Percentiles rank a stretch among this genome's conserved stretches.
These are phyloP conservation scores for Myanophis thanlyinensis DNA, from an alignment of 2,113 vertebrate genomes.

Conservation along the genomic window DNA sequence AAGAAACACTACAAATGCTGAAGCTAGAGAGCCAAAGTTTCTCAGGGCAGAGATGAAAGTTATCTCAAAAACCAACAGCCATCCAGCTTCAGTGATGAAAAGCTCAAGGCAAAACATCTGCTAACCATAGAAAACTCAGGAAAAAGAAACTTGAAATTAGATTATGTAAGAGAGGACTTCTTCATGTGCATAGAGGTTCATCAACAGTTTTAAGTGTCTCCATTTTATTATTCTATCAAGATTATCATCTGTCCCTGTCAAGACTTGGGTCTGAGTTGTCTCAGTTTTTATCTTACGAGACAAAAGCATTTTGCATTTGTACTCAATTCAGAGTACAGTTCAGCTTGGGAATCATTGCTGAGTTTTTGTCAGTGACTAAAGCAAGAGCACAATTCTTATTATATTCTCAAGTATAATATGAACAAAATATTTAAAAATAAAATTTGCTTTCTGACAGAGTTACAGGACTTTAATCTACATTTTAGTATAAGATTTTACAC, in stretches of 20 bases:
- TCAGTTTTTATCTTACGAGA: neutral
- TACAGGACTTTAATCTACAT: conserved; percentile 10
- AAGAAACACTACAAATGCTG: neutral
- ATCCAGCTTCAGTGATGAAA: neutral
- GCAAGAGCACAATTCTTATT: neutral
- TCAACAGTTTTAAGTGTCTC: neutral
- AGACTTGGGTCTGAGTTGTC: neutral
- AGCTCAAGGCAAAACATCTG: neutral
- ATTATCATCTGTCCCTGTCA: neutral
- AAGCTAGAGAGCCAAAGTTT: neutral
- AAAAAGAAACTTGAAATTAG: neutral
- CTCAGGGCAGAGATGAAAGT: neutral
- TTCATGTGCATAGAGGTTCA: neutral
- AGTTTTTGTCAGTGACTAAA: neutral
- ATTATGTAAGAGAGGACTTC: neutral
- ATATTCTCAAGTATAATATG: conserved; percentile 18
- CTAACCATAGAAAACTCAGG: neutral
- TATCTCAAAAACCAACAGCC: neutral
- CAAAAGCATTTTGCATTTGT: neutral
- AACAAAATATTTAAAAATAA: conserved; percentile 35
- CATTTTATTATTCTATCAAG: neutral
- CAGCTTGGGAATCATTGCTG: neutral
- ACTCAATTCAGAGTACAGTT: neutral
- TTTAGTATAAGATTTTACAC: neutral
- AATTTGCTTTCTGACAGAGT: neutral